Percentiles rank a stretch among this genome's conserved stretches.
Evolutionary conservation across 2,797 vertebrate genomes (phyloP).

Genomic region (Rhinella marina): DNA sequence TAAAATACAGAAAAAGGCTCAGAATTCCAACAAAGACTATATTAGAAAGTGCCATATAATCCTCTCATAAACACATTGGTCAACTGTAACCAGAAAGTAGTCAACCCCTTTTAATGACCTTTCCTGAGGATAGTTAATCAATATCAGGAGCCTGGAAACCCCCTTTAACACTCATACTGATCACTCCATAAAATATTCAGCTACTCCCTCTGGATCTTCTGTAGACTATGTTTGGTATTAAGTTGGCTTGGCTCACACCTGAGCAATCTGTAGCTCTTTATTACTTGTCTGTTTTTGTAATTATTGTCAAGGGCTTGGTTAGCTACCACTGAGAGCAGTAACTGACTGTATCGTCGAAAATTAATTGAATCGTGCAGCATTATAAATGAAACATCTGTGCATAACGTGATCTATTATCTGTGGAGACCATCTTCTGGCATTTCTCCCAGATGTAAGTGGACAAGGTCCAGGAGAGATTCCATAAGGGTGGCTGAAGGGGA

Average conservation of each 20-base stretch:
- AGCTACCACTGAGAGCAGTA: conserved; percentile 43
- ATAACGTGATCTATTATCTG: conserved; percentile 41
- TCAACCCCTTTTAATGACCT: too few relatives aligned
- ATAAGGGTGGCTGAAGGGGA: conserved; percentile 29
- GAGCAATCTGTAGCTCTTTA: conserved; percentile 41
- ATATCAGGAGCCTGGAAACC: too few relatives aligned
- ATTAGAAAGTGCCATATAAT: too few relatives aligned
- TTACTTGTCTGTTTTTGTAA: conserved; percentile 41
- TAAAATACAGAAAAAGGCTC: too few relatives aligned
- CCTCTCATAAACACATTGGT: too few relatives aligned
- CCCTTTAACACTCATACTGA: background rate
- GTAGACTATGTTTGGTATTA: conserved; percentile 9
- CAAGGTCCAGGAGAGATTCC: conserved; percentile 46
- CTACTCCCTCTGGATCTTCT: background rate
- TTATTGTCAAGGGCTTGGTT: conserved; percentile 48
- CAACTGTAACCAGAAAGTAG: too few relatives aligned
- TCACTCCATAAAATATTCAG: background rate
- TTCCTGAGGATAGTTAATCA: too few relatives aligned
- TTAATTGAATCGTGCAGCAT: conserved; percentile 48
- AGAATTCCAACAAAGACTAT: too few relatives aligned
- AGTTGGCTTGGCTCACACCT: conserved; percentile 45
- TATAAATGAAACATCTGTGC: conserved; percentile 47
- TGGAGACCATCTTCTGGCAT: conserved; percentile 32
- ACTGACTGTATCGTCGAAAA: conserved; percentile 31
- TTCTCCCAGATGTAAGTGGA: conserved; percentile 41